Percentiles rank a stretch among this genome's conserved stretches.
phyloP scores from a whole-genome alignment of 1,140 invertebrate species.

The Pantala flavescens region DNA sequence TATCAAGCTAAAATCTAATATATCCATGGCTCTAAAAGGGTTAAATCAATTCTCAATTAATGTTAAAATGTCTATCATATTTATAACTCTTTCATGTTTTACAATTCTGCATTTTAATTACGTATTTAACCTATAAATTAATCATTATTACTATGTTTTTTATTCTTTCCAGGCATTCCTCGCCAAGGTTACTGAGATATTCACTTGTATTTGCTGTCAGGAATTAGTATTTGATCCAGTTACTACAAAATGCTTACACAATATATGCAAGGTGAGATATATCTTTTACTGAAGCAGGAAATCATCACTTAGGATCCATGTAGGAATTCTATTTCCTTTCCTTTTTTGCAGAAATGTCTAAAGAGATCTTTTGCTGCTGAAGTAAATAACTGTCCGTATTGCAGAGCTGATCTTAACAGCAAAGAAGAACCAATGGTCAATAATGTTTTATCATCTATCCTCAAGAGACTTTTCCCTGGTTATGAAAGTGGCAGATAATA shows the following conservation, averaged over 20 bases:
- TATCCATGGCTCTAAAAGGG: too few species aligned
- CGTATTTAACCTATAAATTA: too few species aligned
- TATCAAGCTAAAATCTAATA: too few species aligned
- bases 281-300: background rate
- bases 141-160: background rate
- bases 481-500: background rate
- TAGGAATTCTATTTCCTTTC: background rate
- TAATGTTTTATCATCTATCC: background rate
- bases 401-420: background rate
- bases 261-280: slow-evolving; percentile 55
- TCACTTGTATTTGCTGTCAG: slow-evolving; percentile 72
- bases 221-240: slow-evolving; percentile 61
- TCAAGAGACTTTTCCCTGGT: background rate
- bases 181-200: slow-evolving; percentile 44
- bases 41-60: too few species aligned
- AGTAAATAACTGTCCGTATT: background rate
- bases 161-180: background rate
- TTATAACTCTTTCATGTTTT: too few species aligned
- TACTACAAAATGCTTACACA: slow-evolving; percentile 64
- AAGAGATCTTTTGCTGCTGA: background rate
- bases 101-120: too few species aligned
- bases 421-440: background rate
- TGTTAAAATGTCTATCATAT: too few species aligned
- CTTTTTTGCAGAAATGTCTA: background rate
- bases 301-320: background rate